These are phyloP conservation scores for Drosophila anomalipes DNA, from an alignment of 2,888 invertebrate genomes.

Conservation along the genomic window DNA sequence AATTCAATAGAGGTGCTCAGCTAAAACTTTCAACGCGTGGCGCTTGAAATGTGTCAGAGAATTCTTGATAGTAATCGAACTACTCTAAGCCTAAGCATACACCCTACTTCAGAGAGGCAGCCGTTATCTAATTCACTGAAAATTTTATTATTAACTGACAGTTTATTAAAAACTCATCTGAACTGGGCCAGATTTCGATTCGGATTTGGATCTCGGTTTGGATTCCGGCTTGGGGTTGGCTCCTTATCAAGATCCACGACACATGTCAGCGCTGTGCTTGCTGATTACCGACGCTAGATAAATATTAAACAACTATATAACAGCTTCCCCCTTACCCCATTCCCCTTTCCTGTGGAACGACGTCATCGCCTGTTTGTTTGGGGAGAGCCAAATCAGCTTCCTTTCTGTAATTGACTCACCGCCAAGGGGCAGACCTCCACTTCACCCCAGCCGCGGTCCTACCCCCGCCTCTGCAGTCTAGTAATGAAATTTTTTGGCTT, in stretches of 20 bases:
- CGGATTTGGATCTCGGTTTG: slow-evolving; percentile 25
- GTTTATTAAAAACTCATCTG: slow-evolving; percentile 73
- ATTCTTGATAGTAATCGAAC: slow-evolving; percentile 31
- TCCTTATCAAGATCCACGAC: slow-evolving; percentile 73
- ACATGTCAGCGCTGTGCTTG: slow-evolving; percentile 66
- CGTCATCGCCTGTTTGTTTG: slow-evolving; percentile 56
- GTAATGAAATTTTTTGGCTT: slow-evolving; percentile 72
- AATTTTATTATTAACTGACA: slow-evolving; percentile 73
- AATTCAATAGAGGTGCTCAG: slow-evolving; percentile 61
- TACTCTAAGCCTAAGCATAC: background rate
- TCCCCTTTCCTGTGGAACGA: slow-evolving; percentile 29
- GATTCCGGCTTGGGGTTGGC: slow-evolving; percentile 28
- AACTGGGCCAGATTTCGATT: slow-evolving; percentile 55
- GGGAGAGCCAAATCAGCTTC: slow-evolving; percentile 59
- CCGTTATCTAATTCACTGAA: slow-evolving; percentile 52
- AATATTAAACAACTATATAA: slow-evolving; percentile 69
- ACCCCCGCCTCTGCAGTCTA: background rate
- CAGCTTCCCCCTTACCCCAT: slow-evolving; percentile 41
- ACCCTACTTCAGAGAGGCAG: slow-evolving; percentile 6
- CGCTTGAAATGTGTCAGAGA: slow-evolving; percentile 41
- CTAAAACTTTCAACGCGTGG: slow-evolving; percentile 62
- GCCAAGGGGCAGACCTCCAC: slow-evolving; percentile 58
- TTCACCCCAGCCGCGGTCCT: background rate
- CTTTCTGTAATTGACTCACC: slow-evolving; percentile 73
- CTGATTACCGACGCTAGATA: slow-evolving; percentile 69